phyloP scores from a whole-genome alignment of 2,113 vertebrate species.

The Falco punctatus region DNA sequence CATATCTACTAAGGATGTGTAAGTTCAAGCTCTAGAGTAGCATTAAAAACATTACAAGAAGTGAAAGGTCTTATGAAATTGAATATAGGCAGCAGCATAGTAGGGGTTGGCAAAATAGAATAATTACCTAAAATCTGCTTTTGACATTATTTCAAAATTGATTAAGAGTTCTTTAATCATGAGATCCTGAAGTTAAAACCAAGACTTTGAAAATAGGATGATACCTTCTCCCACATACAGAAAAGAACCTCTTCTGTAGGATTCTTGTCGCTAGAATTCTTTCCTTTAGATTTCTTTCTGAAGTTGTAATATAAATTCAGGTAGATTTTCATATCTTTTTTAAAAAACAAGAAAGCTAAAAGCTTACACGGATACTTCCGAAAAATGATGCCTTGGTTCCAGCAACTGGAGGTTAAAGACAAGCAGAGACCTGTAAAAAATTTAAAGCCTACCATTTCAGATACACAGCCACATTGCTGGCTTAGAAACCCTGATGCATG shows the following conservation, averaged over 20 bases:
- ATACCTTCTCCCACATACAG: neutral
- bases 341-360: neutral
- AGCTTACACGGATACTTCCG: neutral
- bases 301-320: neutral
- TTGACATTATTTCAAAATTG: neutral
- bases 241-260: fast-evolving
- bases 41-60: neutral
- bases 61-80: neutral
- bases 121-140: neutral
- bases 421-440: neutral
- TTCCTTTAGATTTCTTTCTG: neutral
- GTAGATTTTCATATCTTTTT: neutral
- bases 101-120: neutral
- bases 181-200: neutral
- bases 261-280: neutral
- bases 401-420: neutral
- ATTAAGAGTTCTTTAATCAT: neutral
- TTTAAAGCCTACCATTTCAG: neutral
- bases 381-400: neutral
- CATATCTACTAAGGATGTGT: neutral
- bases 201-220: neutral
- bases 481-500: fast-evolving
- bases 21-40: neutral
- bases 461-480: neutral
- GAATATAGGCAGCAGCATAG: neutral